Base-by-base conservation (phyloP, 2,888 invertebrate species). In the Taenaris catops region DNA sequence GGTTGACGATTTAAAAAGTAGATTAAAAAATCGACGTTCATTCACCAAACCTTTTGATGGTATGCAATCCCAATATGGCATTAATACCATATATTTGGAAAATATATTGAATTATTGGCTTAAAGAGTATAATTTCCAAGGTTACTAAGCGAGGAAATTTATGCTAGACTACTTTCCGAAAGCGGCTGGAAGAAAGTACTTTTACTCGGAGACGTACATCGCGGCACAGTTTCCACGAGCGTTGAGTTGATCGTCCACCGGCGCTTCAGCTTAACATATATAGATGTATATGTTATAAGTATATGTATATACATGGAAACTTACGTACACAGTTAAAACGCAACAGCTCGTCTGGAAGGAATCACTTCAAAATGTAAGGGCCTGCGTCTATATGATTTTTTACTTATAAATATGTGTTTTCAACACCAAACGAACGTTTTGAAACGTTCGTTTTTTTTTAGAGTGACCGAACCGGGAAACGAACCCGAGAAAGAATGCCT, bases 31-130 rank as follows among this genome's bases (percentile, higher is more conserved):
- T 29, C 80, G 78, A 27, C 83, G 89, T 8, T 74, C 87, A 4
- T 65, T 86, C 1, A 79, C 89, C 3, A 78, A 76, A 41, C 91
- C 94, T 0, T 62, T 94, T 45, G 92, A 94, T 65, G 91, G 90
- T 21, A 86, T 88, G 1, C 89, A 89, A 19, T 96, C 96, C 53
- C 89, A 93, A 56, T 97, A 96, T 60, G 97, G 97, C 7, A 92
- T 96, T 58, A 94, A 95, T 59, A 86, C 92, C 0, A 86, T 90
- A 8, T 91, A 91, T 46, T 71, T 96, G 25, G 78, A 90, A 38
- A 88, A 89, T 27, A 71, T 96, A 20, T 58, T 94, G 2, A 80
- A 90, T 2, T 93, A 95, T 64, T 98, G 98, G 98, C 81, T 80
- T 0, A 89, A 90, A 6, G 83, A 90, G 25, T 96, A 94, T 61